Evolutionary conservation across 2,888 invertebrate genomes (phyloP).

Genomic region (Ornithoptera alexandrae): DNA sequence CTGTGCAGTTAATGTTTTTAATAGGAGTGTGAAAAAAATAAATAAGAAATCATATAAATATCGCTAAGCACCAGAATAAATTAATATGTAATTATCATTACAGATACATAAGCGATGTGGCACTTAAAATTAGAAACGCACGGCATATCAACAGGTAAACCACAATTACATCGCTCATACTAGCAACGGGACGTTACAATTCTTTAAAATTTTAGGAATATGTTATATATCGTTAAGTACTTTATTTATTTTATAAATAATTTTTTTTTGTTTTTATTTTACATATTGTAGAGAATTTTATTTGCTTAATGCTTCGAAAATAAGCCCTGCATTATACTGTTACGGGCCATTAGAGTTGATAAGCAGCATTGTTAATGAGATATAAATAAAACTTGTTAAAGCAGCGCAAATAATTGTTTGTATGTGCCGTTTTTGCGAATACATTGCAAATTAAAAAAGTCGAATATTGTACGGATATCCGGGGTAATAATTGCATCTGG

Average conservation of each 20-base stretch:
- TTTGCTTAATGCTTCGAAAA: background rate
- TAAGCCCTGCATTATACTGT: background rate
- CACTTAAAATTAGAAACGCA: too few relatives aligned
- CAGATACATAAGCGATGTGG: background rate
- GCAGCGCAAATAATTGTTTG: background rate
- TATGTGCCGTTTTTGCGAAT: background rate
- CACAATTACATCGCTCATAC: too few relatives aligned
- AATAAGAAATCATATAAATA: background rate
- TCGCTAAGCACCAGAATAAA: background rate
- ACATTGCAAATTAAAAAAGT: conserved; percentile 9
- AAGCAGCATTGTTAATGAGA: background rate
- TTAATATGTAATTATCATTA: background rate
- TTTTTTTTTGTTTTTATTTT: background rate
- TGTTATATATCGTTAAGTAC: too few relatives aligned
- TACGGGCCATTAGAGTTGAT: background rate
- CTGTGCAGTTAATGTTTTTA: too few relatives aligned
- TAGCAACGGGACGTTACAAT: too few relatives aligned
- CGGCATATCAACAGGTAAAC: too few relatives aligned
- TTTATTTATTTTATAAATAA: too few relatives aligned
- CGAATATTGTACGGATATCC: conserved; percentile 4
- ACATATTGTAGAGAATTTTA: background rate
- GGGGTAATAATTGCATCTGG: conserved; percentile 18
- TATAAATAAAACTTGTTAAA: conserved; percentile 7
- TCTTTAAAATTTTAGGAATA: too few relatives aligned
- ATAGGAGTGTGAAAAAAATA: too few relatives aligned